phyloP scores from a whole-genome alignment of 2,888 invertebrate species.

The Cephus nigrinus region DNA sequence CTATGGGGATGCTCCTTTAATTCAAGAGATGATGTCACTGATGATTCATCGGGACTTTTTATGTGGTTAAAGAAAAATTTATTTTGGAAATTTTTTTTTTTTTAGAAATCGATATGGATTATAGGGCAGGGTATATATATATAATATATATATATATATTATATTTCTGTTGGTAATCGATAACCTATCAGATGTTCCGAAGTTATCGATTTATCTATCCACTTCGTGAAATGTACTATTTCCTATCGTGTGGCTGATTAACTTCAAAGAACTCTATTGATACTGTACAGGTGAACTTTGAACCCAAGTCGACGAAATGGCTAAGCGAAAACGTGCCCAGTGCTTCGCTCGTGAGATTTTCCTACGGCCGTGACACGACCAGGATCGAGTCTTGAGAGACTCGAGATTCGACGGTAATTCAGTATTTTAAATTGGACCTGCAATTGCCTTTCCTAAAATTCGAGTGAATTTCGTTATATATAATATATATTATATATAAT shows the following conservation, averaged over 20 bases:
- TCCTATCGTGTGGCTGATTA: not conserved
- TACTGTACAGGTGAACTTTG: not conserved
- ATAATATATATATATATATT: no score
- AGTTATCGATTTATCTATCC: not conserved
- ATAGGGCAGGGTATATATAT: no score
- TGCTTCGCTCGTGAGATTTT: slow-evolving; percentile 27
- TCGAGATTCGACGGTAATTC: not conserved
- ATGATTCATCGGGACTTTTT: not conserved
- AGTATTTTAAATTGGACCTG: not conserved
- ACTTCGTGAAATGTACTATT: not conserved
- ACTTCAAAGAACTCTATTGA: not conserved
- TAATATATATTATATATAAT: no score
- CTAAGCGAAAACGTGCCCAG: slow-evolving; percentile 29
- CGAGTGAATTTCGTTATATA: not conserved
- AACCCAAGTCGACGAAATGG: slow-evolving; percentile 17
- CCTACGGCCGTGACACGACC: not conserved
- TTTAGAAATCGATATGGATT: no score
- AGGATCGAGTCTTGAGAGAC: not conserved
- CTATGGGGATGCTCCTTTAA: not conserved
- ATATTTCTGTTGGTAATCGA: no score
- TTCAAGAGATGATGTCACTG: not conserved
- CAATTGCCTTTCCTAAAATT: not conserved
- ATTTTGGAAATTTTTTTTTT: no score
- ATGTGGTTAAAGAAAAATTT: not conserved
- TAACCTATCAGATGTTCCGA: no score